Percentiles rank a stretch among this genome's conserved stretches.
phyloP scores from a whole-genome alignment of 2,113 vertebrate genomes.

The Melanerpes aurifrons region DNA sequence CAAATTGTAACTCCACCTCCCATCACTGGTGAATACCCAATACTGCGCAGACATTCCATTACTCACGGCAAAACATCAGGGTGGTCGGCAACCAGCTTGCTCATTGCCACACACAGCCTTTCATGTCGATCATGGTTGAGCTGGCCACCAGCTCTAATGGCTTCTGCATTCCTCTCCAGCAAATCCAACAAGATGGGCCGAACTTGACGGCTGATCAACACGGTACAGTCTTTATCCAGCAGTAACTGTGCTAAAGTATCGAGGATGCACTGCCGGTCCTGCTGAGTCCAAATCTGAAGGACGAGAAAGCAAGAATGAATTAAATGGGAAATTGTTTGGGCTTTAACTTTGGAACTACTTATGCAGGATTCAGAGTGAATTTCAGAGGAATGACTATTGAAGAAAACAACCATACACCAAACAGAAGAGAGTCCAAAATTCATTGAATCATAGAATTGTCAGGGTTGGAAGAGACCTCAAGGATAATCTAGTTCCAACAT shows the following conservation, averaged over 20 bases:
- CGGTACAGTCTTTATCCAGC: conserved; percentile 91
- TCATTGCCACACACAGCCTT: conserved; percentile 94
- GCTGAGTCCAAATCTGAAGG: conserved; percentile 87
- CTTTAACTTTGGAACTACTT: background rate
- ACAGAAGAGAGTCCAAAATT: background rate
- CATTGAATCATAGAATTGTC: too few relatives aligned
- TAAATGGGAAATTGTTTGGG: background rate
- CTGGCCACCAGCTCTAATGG: conserved; percentile 83
- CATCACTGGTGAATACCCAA: background rate
- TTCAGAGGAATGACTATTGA: background rate
- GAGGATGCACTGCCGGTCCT: conserved; percentile 91
- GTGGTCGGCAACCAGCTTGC: conserved; percentile 87
- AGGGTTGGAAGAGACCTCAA: too few relatives aligned
- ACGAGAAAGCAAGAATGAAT: background rate
- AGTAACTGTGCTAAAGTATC: conserved; percentile 84
- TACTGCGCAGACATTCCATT: background rate
- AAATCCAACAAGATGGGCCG: conserved; percentile 91
- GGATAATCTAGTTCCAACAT: too few relatives aligned
- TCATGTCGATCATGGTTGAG: conserved; percentile 94
- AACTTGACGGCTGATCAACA: conserved; percentile 86
- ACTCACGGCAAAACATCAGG: conserved; percentile 93
- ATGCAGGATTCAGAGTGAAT: background rate
- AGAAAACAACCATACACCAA: background rate
- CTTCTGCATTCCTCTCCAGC: conserved; percentile 89
- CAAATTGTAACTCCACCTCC: background rate